Conservation (phyloP, 2,888 invertebrate species). For the Torymus tubicola region DNA sequence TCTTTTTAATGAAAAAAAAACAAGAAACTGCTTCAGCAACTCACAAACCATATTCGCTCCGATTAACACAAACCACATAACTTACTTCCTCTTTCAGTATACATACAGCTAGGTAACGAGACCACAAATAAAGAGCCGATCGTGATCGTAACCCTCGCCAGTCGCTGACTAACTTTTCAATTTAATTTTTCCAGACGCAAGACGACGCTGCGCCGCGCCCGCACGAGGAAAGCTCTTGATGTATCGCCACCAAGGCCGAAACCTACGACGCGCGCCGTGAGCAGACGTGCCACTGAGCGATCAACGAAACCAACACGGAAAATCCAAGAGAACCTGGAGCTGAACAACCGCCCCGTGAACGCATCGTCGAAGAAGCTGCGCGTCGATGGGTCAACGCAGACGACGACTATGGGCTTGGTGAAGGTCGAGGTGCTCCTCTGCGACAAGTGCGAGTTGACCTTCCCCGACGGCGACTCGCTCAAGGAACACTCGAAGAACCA, state of each 20-base stretch:
- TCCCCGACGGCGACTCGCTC: constrained; percentile 13
- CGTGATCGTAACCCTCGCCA: not conserved
- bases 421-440: constrained; percentile 30
- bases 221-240: not conserved
- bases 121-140: no score
- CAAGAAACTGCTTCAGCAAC: no score
- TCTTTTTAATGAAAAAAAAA: no score
- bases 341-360: not conserved
- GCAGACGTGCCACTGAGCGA: no score
- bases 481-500: constrained; percentile 35
- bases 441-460: constrained; percentile 39
- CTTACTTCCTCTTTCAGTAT: no score
- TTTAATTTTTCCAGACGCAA: constrained; percentile 45
- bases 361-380: constrained; percentile 3
- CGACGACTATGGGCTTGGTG: not conserved
- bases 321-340: not conserved
- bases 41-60: no score
- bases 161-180: constrained; percentile 30
- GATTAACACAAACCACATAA: no score
- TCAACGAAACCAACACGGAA: not conserved
- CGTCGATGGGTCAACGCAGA: not conserved
- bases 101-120: no score
- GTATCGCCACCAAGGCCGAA: no score
- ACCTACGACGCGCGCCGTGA: no score
- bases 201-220: constrained; percentile 8